Percentiles rank a stretch among this genome's conserved stretches.
phyloP scores from a whole-genome alignment of 2,113 vertebrate genomes.

The Callochromis pleurospilus region DNA sequence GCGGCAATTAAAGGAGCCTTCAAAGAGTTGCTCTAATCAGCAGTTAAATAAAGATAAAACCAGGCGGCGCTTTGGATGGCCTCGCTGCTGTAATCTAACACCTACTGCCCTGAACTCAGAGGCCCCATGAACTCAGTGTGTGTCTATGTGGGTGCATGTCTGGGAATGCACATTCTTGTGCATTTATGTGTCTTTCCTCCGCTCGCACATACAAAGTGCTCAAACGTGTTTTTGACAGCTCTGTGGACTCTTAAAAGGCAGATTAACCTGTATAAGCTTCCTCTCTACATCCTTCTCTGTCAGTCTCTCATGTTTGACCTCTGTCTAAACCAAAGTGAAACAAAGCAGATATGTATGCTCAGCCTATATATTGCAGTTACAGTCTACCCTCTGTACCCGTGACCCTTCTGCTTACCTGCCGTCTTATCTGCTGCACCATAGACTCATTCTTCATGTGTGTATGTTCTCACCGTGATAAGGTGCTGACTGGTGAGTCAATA shows the following conservation, averaged over 20 bases:
- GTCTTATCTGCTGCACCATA: conserved; percentile 57
- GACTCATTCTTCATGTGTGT: conserved; percentile 61
- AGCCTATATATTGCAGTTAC: conserved; percentile 31
- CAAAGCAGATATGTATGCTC: conserved; percentile 45
- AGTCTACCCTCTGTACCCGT: conserved; percentile 35
- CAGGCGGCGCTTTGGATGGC: conserved; percentile 57
- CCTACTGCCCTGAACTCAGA: conserved; percentile 56
- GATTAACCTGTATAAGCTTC: conserved; percentile 55
- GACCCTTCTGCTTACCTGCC: conserved; percentile 58
- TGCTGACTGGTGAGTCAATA: conserved; percentile 56
- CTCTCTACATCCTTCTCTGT: conserved; percentile 22
- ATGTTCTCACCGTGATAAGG: conserved; percentile 69
- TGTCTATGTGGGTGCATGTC: not conserved
- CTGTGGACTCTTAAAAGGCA: conserved; percentile 45
- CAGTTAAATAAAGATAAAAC: conserved; percentile 66
- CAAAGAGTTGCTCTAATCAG: conserved; percentile 65
- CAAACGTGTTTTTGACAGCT: conserved; percentile 54
- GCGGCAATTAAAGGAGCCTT: conserved; percentile 64
- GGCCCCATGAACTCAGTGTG: conserved; percentile 43
- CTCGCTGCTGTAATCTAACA: conserved; percentile 66
- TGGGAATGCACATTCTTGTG: conserved; percentile 3
- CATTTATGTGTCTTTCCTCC: conserved; percentile 25
- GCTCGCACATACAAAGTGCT: conserved; percentile 17
- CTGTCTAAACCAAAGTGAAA: conserved; percentile 37
- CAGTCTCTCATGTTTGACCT: conserved; percentile 40